phyloP scores from a whole-genome alignment of 2,797 vertebrate species.

The Macrochelys suwanniensis region DNA sequence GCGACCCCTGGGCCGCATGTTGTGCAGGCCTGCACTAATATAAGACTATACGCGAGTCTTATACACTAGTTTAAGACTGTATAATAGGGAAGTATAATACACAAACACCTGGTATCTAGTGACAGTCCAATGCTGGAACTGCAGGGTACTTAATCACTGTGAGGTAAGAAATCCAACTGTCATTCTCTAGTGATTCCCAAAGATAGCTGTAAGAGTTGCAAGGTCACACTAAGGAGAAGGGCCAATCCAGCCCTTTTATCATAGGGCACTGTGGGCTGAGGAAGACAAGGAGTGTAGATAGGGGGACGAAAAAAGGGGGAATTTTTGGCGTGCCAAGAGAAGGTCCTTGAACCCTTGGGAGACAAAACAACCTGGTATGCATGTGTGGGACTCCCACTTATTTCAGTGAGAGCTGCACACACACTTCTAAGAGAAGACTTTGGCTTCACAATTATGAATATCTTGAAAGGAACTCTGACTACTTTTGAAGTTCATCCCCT shows the following conservation, averaged over 20 bases:
- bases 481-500: neutral
- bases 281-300: neutral
- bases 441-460: neutral
- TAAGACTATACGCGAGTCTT: neutral
- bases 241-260: neutral
- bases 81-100: neutral
- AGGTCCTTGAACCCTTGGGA: neutral
- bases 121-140: neutral
- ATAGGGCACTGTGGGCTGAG: neutral
- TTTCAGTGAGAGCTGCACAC: neutral
- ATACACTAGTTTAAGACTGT: neutral
- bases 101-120: neutral
- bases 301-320: neutral
- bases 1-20: too few relatives aligned
- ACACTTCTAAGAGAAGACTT: neutral
- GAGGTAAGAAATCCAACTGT: neutral
- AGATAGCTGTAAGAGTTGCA: neutral
- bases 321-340: neutral
- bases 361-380: neutral
- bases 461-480: neutral
- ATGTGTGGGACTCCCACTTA: neutral
- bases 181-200: neutral
- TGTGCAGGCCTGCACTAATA: neutral
- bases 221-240: accelerated
- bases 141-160: neutral